Evolutionary conservation across 2,888 invertebrate genomes (phyloP).

Genomic region (Eristalinus sepulchralis): DNA sequence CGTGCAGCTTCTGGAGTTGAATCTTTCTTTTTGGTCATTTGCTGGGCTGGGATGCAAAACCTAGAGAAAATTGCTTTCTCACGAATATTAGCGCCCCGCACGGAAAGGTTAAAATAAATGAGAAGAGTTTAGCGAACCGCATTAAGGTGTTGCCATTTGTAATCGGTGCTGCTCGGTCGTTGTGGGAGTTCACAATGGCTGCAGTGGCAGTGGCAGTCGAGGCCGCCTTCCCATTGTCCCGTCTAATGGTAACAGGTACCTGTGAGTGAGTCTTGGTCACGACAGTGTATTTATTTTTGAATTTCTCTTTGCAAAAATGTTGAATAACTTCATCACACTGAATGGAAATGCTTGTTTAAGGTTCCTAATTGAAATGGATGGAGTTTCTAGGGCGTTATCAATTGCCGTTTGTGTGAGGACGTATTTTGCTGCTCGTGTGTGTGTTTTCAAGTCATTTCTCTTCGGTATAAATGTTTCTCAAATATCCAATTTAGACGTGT

Average conservation of each 20-base stretch:
- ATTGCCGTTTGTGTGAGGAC: background rate
- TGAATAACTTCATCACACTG: background rate
- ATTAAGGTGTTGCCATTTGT: slow-evolving; percentile 46
- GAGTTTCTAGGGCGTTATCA: background rate
- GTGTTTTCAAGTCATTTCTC: too few species aligned
- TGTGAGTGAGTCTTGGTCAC: slow-evolving; percentile 26
- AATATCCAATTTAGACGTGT: too few species aligned
- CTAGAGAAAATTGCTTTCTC: slow-evolving; percentile 55
- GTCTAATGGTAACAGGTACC: slow-evolving; percentile 16
- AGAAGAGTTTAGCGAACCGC: slow-evolving; percentile 41
- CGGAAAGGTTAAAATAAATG: slow-evolving; percentile 56
- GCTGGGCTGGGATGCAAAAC: slow-evolving; percentile 22
- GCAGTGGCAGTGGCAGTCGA: background rate
- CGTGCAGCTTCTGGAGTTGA: slow-evolving; percentile 5
- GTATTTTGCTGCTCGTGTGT: too few species aligned
- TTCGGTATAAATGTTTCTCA: too few species aligned
- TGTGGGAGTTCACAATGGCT: background rate
- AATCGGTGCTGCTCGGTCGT: slow-evolving; percentile 1
- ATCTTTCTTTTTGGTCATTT: slow-evolving; percentile 36
- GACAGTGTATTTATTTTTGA: background rate
- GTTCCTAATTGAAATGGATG: background rate
- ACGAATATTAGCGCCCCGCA: slow-evolving; percentile 60
- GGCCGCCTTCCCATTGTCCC: slow-evolving; percentile 7
- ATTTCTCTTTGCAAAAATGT: background rate
- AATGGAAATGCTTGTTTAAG: background rate